Evolutionary conservation across 2,888 invertebrate species (phyloP), one percentile per base, ranked within the genome.

Genomic region (Nysson spinosus): DNA sequence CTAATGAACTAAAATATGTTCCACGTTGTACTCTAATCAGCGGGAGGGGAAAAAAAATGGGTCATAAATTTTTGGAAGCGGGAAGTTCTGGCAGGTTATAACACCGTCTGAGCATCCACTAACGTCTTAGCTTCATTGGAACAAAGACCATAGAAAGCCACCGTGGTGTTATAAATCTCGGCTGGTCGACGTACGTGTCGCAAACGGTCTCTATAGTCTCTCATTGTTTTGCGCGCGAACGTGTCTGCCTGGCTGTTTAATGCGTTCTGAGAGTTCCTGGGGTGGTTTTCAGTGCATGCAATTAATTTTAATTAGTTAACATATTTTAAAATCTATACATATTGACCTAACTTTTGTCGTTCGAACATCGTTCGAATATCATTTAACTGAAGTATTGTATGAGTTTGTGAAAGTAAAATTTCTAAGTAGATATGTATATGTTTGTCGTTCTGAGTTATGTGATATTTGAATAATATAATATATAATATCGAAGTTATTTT

Each of bases 151-250:
- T 34, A 51, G 50, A 58, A 65, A 55, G 58, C 63, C 43, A 24
- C 57, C 65, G 30, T 39, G 47, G 20, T 52, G 11, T 12, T 66
- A 52, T 68, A 68, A 68, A 68, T 68, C 44, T 49, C 24, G 28
- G 42, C 22, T 24, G 54, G 58, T 55, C 65, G 65, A 60, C 67
- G 60, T 42, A 51, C 58, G 55, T 58, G 64, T 67, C 67, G 55
- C 57, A 39, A 64, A 57, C 57, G 64, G 34, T 66, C 64, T 51
- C 63, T 54, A 50, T 58, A 55, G 55, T 50, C 50, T 54, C 67
- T 65, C 58, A 67, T 67, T 68, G 68, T 68, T 68, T 65, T 46
- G 47, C 51, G 34, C 58, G 60, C 50, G 47, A 68, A 65, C 68
- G 50, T 49, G 49, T 52, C 66, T 44, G 55, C 52, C 56, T n/a